These are phyloP conservation scores for Orgyia antiqua DNA, from an alignment of 2,888 invertebrate species.

Conservation along the genomic window DNA sequence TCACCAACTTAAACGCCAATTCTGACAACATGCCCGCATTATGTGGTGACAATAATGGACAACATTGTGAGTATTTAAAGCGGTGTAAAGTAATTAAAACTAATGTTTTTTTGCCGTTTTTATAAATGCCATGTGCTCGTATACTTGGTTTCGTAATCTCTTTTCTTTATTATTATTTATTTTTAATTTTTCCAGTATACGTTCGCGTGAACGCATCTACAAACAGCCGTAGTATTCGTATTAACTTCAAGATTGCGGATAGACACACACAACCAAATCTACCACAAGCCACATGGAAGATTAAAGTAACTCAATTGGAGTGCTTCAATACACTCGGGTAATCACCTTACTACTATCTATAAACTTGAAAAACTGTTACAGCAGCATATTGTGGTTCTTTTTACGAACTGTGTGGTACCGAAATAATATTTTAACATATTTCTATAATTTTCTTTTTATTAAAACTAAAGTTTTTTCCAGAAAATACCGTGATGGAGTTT, in stretches of 20 bases:
- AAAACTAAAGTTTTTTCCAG: no score
- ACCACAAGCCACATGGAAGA: slow-evolving; percentile 76
- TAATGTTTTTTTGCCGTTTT: no score
- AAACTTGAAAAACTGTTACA: no score
- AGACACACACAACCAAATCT: slow-evolving; percentile 62
- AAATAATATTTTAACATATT: no score
- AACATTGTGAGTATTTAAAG: slow-evolving; percentile 80
- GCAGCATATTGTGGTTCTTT: no score
- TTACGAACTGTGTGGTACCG: no score
- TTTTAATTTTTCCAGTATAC: slow-evolving; percentile 50
- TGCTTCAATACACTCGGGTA: slow-evolving; percentile 74
- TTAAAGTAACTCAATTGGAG: slow-evolving; percentile 80
- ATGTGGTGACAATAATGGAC: slow-evolving; percentile 81
- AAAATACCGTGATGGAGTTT: slow-evolving; percentile 65
- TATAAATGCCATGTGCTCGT: no score
- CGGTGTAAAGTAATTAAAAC: no score
- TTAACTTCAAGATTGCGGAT: slow-evolving; percentile 70
- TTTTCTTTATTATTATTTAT: no score
- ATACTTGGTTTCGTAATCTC: no score
- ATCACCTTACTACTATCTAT: no score
- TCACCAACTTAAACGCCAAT: slow-evolving; percentile 68
- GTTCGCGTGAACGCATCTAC: slow-evolving; percentile 68
- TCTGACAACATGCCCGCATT: slow-evolving; percentile 70
- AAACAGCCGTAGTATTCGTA: slow-evolving; percentile 58
- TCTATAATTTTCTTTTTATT: no score